Base-by-base conservation (phyloP, 2,797 vertebrate species). In the Heteromormyrus szaboi region DNA sequence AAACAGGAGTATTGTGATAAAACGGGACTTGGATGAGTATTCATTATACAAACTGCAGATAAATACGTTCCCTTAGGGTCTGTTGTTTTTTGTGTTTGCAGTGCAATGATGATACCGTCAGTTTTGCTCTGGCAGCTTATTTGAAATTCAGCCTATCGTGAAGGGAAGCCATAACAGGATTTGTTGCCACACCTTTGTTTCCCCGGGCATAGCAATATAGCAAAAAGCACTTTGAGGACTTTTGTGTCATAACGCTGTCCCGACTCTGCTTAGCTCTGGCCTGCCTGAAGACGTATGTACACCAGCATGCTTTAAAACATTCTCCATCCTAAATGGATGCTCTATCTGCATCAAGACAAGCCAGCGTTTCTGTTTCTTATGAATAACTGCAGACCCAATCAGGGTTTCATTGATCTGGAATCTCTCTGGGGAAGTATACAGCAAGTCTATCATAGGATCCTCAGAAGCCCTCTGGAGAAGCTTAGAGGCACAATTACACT, bases 11-110 rank as follows among this genome's bases (percentile, higher is more conserved):
- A 88, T 86, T 86, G 79, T 53, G 89, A 90, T 87, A 87, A 90
- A 89, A 37, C 53, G 76, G 53, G 68, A 81, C 86, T 48, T 86
- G 33, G 84, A 17, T 59, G 22, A 46, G 89, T 89, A 90, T 87
- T 89, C 89, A 89, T 92, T 88, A 81, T 90, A 88, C 50, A 25
- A 89, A 87, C 89, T 51, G 48, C 85, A 87, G 89, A 89, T 87
- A 89, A 87, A 59, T 68, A 81, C 76, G 12, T 87, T 9, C 53
- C 89, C 89, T 62, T 4, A n/a, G 85, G 85, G 33, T 50, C 33
- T 87, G 87, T 81, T 87, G 53, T 81, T 59, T 86, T 86, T 89
- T 89, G 51, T 87, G 41, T 89, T 89, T 89, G 85, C 85, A 62
- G 54, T 89, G 56, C 84, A 46, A 89, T 51, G 56, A 44, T 68